phyloP scores from a whole-genome alignment of 2,888 invertebrate species.

The Drosophila mercatorum region DNA sequence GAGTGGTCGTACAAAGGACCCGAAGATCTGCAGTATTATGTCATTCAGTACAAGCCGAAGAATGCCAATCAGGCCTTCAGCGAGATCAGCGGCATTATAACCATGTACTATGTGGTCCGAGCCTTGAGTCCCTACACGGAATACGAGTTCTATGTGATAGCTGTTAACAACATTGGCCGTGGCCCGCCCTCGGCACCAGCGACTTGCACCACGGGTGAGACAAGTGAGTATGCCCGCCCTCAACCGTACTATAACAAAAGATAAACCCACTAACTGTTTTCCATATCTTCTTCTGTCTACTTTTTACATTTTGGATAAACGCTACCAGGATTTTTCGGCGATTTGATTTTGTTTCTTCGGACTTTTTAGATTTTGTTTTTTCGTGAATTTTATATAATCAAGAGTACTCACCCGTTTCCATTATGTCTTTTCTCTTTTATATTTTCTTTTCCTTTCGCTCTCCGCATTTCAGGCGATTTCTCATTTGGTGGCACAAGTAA shows the following conservation, averaged over 20 bases:
- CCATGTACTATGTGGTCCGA: constrained; percentile 95
- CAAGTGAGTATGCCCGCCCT: constrained; percentile 88
- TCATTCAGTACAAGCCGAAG: constrained; percentile 98
- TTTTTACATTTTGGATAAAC: constrained; percentile 15
- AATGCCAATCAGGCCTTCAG: constrained; percentile 95
- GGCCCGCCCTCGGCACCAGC: constrained; percentile 95
- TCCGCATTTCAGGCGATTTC: constrained; percentile 87
- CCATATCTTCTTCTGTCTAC: neutral
- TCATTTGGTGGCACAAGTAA: constrained; percentile 90
- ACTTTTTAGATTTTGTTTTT: constrained; percentile 20
- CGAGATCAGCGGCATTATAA: constrained; percentile 96
- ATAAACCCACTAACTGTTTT: constrained; percentile 42
- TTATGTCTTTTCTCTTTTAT: constrained; percentile 47
- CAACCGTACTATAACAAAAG: neutral
- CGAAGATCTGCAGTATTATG: constrained; percentile 97
- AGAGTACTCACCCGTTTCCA: constrained; percentile 59
- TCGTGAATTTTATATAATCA: constrained; percentile 46
- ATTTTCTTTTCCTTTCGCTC: constrained; percentile 14
- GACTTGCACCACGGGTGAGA: constrained; percentile 97
- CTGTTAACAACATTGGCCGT: constrained; percentile 96
- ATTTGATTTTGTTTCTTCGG: constrained; percentile 45
- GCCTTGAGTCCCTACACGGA: constrained; percentile 96
- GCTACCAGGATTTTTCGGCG: constrained; percentile 50
- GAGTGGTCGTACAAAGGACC: constrained; percentile 96
- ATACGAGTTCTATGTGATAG: constrained; percentile 98